These are phyloP conservation scores for Ophonus ardosiacus DNA, from an alignment of 2,888 invertebrate genomes.

Conservation along the genomic window DNA sequence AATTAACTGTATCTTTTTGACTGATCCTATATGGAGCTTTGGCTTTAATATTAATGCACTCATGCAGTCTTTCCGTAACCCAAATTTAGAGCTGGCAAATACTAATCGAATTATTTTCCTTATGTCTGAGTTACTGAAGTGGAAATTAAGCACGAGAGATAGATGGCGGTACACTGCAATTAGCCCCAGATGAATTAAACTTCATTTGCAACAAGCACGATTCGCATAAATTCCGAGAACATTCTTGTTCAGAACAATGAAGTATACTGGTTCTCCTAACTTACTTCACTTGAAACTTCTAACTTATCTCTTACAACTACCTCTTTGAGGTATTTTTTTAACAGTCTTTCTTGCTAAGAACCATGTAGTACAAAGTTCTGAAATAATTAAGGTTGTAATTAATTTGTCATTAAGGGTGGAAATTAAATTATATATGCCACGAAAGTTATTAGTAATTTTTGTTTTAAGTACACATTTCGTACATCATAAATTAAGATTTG, in stretches of 20 bases:
- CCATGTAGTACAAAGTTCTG: neutral
- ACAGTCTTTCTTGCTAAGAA: neutral
- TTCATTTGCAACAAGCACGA: slow-evolving; percentile 39
- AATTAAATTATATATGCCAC: neutral
- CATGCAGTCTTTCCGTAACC: neutral
- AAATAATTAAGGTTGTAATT: slow-evolving; percentile 9
- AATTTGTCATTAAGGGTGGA: neutral
- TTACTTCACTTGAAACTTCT: neutral
- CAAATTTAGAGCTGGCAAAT: neutral
- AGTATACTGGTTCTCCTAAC: neutral
- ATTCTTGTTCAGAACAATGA: slow-evolving; percentile 8
- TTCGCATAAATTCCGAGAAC: slow-evolving; percentile 23
- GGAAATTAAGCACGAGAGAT: slow-evolving; percentile 36
- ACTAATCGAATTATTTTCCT: slow-evolving; percentile 30
- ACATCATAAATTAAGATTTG: neutral
- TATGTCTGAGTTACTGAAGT: neutral
- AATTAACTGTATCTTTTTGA: no score
- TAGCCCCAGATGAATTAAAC: slow-evolving; percentile 37
- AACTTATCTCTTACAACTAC: slow-evolving; percentile 9
- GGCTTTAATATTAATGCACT: no score
- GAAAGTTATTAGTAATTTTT: neutral
- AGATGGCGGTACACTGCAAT: slow-evolving; percentile 13
- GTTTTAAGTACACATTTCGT: neutral
- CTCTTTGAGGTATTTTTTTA: neutral
- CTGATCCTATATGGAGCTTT: no score